phyloP scores from a whole-genome alignment of 2,888 invertebrate species.

The Drosophila cracens region DNA sequence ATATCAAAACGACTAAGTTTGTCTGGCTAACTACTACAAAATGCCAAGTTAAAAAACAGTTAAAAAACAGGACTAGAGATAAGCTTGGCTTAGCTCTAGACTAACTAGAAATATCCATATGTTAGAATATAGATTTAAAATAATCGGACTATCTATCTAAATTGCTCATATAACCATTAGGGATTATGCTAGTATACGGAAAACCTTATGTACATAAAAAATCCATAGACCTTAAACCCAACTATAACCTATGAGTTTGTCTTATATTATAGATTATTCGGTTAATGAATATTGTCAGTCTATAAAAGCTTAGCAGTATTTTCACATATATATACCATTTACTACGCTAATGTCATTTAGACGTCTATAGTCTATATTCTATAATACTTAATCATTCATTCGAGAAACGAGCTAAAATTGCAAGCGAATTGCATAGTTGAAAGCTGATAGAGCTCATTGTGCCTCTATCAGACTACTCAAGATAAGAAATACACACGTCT shows the following conservation, averaged over 20 bases:
- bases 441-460: conserved; percentile 5
- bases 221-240: background rate
- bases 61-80: background rate
- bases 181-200: background rate
- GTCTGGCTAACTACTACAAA: background rate
- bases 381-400: background rate
- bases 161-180: background rate
- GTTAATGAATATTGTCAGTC: background rate
- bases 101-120: background rate
- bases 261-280: background rate
- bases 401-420: background rate
- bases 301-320: background rate
- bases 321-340: background rate
- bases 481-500: conserved; percentile 13
- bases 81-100: background rate
- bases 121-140: background rate
- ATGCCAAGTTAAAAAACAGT: too few relatives aligned
- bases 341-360: background rate
- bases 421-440: conserved; percentile 4
- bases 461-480: conserved; percentile 2
- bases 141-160: background rate
- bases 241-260: background rate
- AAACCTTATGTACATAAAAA: background rate
- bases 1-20: background rate
- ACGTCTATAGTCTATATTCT: too few relatives aligned